These are phyloP conservation scores for Ennomos quercinarius DNA, from an alignment of 2,888 invertebrate species.

Conservation along the genomic window DNA sequence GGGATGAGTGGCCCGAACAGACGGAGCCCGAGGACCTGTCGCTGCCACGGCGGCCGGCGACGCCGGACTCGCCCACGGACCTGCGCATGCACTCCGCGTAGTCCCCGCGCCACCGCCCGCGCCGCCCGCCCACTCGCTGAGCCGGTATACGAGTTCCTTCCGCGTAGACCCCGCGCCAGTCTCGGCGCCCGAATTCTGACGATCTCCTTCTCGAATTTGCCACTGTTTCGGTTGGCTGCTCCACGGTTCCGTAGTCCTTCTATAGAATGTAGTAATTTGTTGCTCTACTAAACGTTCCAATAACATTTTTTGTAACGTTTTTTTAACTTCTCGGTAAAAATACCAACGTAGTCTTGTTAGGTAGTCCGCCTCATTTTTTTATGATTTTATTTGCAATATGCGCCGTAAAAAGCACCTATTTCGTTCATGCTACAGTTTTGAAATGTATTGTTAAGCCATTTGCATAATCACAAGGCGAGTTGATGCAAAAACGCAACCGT, in stretches of 20 bases:
- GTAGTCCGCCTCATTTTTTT: constrained; percentile 68
- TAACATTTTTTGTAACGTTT: constrained; percentile 35
- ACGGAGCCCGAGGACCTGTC: constrained; percentile 97
- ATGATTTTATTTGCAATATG: constrained; percentile 67
- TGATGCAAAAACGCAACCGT: constrained; percentile 72
- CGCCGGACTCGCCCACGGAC: constrained; percentile 81
- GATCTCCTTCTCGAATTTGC: constrained; percentile 40
- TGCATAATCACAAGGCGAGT: constrained; percentile 81
- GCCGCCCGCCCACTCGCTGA: constrained; percentile 63
- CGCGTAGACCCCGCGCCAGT: constrained; percentile 76
- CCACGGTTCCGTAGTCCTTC: constrained; percentile 41
- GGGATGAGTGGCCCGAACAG: constrained; percentile 90
- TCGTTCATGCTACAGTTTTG: constrained; percentile 75
- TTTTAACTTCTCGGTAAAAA: constrained; percentile 62
- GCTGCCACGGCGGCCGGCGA: constrained; percentile 85
- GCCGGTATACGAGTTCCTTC: constrained; percentile 93
- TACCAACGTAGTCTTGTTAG: constrained; percentile 67
- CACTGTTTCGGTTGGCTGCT: constrained; percentile 35
- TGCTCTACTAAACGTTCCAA: constrained; percentile 21
- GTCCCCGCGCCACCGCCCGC: constrained; percentile 59
- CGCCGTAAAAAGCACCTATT: constrained; percentile 70
- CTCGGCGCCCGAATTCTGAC: constrained; percentile 48
- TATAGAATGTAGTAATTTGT: constrained; percentile 4
- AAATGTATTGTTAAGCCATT: constrained; percentile 78
- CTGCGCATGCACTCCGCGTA: constrained; percentile 81